Conservation (phyloP, 2,888 invertebrate genomes). For the Drosophila meridiana region DNA sequence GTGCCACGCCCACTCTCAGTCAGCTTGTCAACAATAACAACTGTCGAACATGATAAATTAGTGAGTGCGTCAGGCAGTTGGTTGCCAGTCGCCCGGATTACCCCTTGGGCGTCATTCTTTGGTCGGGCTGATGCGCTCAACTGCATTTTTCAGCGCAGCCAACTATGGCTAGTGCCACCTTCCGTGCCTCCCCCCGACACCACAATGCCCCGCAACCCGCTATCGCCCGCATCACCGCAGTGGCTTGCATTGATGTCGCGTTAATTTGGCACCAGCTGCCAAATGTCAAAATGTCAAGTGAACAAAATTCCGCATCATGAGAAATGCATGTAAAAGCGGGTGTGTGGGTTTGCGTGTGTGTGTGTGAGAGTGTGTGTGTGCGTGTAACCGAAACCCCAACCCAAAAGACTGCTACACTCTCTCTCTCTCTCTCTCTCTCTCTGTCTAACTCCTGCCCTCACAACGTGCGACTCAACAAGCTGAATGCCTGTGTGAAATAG, state of each 20-base stretch:
- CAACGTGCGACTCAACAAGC: slow-evolving; percentile 13
- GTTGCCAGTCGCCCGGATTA: slow-evolving; percentile 14
- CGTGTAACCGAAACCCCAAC: slow-evolving; percentile 33
- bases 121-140: slow-evolving; percentile 40
- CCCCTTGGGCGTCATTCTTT: slow-evolving; percentile 4
- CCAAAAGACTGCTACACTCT: slow-evolving; percentile 20
- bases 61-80: slow-evolving; percentile 46
- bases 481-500: slow-evolving; percentile 61
- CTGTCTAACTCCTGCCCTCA: not conserved
- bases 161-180: not conserved
- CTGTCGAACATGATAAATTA: slow-evolving; percentile 76
- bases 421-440: not conserved
- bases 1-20: slow-evolving; percentile 21
- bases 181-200: not conserved
- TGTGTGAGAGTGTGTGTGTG: not conserved
- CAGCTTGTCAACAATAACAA: slow-evolving; percentile 42
- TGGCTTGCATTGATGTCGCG: slow-evolving; percentile 50
- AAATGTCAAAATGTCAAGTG: slow-evolving; percentile 80
- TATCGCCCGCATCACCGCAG: not conserved
- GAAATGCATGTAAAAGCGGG: slow-evolving; percentile 65
- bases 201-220: no score
- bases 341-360: slow-evolving; percentile 12
- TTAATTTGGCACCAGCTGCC: slow-evolving; percentile 75
- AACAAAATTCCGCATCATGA: slow-evolving; percentile 77
- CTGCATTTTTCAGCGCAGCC: slow-evolving; percentile 49